Percentiles rank a stretch among this genome's conserved stretches.
Evolutionary conservation across 2,797 vertebrate genomes (phyloP).

Genomic region (Acanthurus tractus): DNA sequence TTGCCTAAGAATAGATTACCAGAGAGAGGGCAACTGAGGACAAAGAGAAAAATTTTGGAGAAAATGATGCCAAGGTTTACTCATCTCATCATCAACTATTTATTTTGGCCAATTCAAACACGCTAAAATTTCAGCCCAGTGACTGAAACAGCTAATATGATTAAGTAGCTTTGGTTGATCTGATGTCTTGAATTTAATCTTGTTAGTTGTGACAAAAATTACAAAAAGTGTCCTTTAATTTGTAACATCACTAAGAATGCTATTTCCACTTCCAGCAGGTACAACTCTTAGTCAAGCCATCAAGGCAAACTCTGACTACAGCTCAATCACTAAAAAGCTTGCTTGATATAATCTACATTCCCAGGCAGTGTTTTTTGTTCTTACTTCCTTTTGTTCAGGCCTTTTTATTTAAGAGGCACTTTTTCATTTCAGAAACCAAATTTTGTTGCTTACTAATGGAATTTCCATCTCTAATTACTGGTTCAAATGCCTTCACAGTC

Average conservation of each 20-base stretch:
- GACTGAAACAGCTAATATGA: too few species aligned
- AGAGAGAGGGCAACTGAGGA: slow-evolving; percentile 1
- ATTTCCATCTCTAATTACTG: not conserved
- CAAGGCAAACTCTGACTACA: slow-evolving; percentile 3
- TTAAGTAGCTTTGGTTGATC: too few species aligned
- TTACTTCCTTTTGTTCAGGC: not conserved
- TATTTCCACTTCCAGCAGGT: not conserved
- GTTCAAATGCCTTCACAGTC: not conserved
- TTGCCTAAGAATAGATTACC: slow-evolving; percentile 29
- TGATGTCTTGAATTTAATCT: not conserved
- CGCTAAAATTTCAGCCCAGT: too few species aligned
- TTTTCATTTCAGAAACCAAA: slow-evolving; percentile 1
- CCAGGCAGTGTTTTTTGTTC: not conserved
- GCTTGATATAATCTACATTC: slow-evolving; percentile 3
- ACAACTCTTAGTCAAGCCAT: slow-evolving; percentile 17
- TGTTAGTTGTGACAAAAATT: not conserved
- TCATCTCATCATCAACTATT: too few species aligned
- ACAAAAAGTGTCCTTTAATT: not conserved
- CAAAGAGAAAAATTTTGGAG: too few species aligned
- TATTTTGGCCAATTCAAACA: too few species aligned
- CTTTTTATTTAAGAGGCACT: not conserved
- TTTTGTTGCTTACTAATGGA: not conserved
- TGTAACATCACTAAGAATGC: not conserved
- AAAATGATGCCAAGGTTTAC: too few species aligned
- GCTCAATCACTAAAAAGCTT: slow-evolving; percentile 14